phyloP scores from a whole-genome alignment of 1,140 invertebrate species.

The Papilio polyxenes region DNA sequence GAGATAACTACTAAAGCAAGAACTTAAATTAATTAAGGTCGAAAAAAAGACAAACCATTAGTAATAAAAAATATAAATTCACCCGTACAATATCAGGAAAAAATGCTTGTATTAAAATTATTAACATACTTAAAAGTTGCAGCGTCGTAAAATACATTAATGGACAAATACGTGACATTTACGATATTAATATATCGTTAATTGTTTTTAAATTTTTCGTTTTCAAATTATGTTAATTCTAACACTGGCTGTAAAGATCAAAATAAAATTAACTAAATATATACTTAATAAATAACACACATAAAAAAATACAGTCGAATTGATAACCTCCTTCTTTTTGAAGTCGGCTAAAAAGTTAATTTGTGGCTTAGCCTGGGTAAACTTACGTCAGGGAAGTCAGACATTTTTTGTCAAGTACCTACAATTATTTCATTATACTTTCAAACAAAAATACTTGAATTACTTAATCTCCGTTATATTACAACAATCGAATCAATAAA shows the following conservation, averaged over 20 bases:
- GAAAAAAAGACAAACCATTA: too few relatives aligned
- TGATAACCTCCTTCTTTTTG: too few relatives aligned
- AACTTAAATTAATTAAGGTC: too few relatives aligned
- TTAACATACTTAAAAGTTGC: constrained; percentile 7
- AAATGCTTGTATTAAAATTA: not conserved
- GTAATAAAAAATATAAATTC: not conserved
- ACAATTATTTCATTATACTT: too few relatives aligned
- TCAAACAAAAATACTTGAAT: not conserved
- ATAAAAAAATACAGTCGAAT: too few relatives aligned
- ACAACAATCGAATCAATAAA: constrained; percentile 34
- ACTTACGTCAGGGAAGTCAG: too few relatives aligned
- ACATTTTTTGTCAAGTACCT: too few relatives aligned
- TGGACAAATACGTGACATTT: constrained; percentile 15
- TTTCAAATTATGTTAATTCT: constrained; percentile 11
- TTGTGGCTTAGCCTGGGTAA: too few relatives aligned
- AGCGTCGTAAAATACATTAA: constrained; percentile 18
- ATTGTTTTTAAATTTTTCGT: constrained; percentile 21
- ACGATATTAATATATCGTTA: constrained; percentile 12
- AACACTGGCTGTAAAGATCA: not conserved
- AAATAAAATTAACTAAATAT: not conserved
- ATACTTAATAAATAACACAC: too few relatives aligned
- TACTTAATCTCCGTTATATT: constrained; percentile 7
- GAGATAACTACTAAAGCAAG: too few relatives aligned
- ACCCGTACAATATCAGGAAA: not conserved
- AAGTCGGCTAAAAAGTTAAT: too few relatives aligned